A percentile compares a stretch with the other conserved stretches of the same genome.
Conservation (phyloP, 2,797 vertebrate species). For the Monodelphis domestica region DNA sequence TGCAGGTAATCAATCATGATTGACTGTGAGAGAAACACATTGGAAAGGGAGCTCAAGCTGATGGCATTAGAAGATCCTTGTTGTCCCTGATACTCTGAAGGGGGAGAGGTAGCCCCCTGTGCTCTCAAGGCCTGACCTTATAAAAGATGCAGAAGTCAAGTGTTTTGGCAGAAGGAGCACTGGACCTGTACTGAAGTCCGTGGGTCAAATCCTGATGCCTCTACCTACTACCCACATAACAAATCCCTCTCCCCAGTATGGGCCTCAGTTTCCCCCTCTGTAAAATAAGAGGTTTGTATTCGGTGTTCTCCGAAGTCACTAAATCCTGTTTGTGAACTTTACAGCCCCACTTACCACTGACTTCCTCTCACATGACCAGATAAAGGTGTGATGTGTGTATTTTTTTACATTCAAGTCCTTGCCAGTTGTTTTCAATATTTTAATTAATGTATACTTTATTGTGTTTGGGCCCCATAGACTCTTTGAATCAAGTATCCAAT, state of each 20-base stretch:
- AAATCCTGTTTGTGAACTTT: not conserved
- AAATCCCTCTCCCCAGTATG: not conserved
- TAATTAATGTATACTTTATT: constrained; percentile 29
- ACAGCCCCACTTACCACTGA: not conserved
- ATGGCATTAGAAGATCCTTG: not conserved
- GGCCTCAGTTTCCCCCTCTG: not conserved
- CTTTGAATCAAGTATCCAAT: constrained; percentile 18
- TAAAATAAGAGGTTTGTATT: not conserved
- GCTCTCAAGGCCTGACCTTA: not conserved
- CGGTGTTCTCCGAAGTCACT: not conserved
- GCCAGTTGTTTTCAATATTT: not conserved
- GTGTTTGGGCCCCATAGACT: not conserved
- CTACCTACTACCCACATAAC: not conserved
- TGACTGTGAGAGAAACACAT: not conserved
- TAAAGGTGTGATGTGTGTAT: not conserved
- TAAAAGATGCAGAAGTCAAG: not conserved
- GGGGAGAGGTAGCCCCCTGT: not conserved
- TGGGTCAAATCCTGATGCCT: not conserved
- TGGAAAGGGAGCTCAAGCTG: not conserved
- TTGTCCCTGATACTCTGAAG: not conserved
- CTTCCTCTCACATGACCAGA: not conserved
- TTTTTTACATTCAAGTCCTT: not conserved
- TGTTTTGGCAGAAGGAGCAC: not conserved
- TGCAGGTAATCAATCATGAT: not conserved
- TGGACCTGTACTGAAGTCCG: too few species aligned